These are phyloP conservation scores for Campaea margaritaria DNA, from an alignment of 2,888 invertebrate species.

Conservation along the genomic window DNA sequence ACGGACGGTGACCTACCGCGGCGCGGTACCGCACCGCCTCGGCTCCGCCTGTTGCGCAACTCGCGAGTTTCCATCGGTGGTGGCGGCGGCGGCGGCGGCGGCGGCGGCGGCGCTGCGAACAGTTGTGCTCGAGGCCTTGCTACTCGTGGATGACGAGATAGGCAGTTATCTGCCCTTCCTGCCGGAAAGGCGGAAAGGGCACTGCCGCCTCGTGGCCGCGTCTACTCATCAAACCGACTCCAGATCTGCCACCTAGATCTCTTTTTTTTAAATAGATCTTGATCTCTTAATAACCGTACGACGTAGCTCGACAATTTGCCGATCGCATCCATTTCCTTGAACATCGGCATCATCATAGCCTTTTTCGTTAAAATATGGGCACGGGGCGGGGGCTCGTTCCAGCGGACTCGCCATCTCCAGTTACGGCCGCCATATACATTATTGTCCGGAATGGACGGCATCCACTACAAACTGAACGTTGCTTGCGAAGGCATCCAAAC, in stretches of 20 bases:
- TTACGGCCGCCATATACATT: conserved; percentile 36
- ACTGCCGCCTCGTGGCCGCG: background rate
- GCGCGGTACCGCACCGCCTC: background rate
- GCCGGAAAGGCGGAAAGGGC: background rate
- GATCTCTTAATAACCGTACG: too few species aligned
- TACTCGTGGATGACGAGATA: background rate
- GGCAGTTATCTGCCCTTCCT: background rate
- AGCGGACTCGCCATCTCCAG: conserved; percentile 32
- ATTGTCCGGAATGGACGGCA: conserved; percentile 5
- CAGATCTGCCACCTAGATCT: too few species aligned
- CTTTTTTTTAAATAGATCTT: too few species aligned
- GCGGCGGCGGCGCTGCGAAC: background rate
- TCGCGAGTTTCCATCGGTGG: background rate
- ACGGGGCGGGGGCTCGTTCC: conserved; percentile 16
- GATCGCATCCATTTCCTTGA: conserved; percentile 44
- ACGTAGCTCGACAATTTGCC: conserved; percentile 32
- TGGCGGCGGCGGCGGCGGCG: too few species aligned
- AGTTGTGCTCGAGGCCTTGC: background rate
- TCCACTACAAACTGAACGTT: background rate
- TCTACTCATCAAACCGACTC: too few species aligned
- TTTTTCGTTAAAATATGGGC: conserved; percentile 40
- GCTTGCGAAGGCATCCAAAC: background rate
- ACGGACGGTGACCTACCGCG: conserved; percentile 8
- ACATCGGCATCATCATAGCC: conserved; percentile 41
- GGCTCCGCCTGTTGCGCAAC: conserved; percentile 5